Base-by-base conservation (phyloP, 23 tunicate species). In the Aplidium turbinatum region DNA sequence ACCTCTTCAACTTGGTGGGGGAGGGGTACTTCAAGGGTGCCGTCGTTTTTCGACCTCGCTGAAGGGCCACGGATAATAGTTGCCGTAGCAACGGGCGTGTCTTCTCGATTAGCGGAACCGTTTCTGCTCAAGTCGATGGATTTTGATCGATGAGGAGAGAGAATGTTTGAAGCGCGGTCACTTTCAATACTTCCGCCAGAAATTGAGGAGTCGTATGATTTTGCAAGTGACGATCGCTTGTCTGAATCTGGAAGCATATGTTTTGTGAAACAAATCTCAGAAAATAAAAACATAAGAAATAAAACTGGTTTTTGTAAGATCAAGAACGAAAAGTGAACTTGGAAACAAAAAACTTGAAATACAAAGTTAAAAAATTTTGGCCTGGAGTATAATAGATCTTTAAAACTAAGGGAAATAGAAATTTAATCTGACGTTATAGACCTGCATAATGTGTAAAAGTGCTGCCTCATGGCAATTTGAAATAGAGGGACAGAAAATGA, bases 111-210 rank as follows among this genome's bases (percentile, higher is more conserved):
- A 2, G 76, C 76, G 3, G 76, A 70, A 9, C 76, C 76, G 76
- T 70, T 70, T 47, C 76, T 25, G 18, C n/a, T 47, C 18, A 70
- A 48, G 47, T 70, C 76, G 9, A 70, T 45, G 36, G 76, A 70
- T 47, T 47, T 70, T 20, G 76, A 47, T 47, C 76, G 76, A 27
- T 70, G 58, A 4, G 72, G 50, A 21, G 72, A 65, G 3, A 65
- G 50, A 65, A 65, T 38, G 5, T 65, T 50, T 3, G 72, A 65
- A 3, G 50, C 72, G 13, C 38, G 36, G 26, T 65, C 72, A 50
- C 72, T 65, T 21, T 65, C 50, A 5, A 65, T 38, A 27, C 72
- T 65, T 48, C 38, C 72, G n/a, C n/a, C n/a, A 3, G 72, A 35
- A 2, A 65, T 4, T 18, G 38, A 19, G 11, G 72, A 65, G 19